Conservation (phyloP, 1,140 invertebrate genomes). For the Bacillus rossius region DNA sequence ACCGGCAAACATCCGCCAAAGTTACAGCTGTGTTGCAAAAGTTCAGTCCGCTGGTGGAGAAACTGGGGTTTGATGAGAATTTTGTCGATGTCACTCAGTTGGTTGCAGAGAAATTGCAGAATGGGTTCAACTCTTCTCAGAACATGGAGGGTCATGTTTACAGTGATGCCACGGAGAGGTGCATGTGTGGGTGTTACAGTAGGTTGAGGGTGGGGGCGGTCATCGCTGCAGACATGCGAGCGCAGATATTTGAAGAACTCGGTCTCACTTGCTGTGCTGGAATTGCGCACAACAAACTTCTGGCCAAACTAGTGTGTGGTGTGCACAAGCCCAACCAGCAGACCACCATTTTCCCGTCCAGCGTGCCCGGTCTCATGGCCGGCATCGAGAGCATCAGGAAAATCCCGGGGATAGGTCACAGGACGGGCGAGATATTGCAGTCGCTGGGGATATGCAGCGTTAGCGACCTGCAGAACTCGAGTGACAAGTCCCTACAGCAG, state of each 20-base stretch:
- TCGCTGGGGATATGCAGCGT: slow-evolving; percentile 58
- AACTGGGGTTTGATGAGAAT: slow-evolving; percentile 75
- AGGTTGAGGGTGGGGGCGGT: slow-evolving; percentile 58
- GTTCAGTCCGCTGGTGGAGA: slow-evolving; percentile 63
- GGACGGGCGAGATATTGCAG: slow-evolving; percentile 54
- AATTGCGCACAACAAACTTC: slow-evolving; percentile 74
- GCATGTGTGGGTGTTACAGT: slow-evolving; percentile 62
- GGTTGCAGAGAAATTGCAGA: slow-evolving; percentile 48
- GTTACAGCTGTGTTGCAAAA: slow-evolving; percentile 58
- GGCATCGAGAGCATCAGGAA: slow-evolving; percentile 50
- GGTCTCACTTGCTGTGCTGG: slow-evolving; percentile 75
- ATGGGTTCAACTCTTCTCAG: slow-evolving; percentile 21
- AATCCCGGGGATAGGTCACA: slow-evolving; percentile 68
- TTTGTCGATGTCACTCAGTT: slow-evolving; percentile 67
- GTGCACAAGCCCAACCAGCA: slow-evolving; percentile 75
- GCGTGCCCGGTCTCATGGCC: slow-evolving; percentile 55
- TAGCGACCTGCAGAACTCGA: slow-evolving; percentile 56
- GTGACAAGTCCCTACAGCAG: slow-evolving; percentile 50
- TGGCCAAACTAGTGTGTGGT: slow-evolving; percentile 70
- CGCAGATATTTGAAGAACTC: slow-evolving; percentile 55
- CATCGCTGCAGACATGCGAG: slow-evolving; percentile 64
- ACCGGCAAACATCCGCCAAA: slow-evolving; percentile 62
- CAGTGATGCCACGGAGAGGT: slow-evolving; percentile 34
- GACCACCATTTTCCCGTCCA: slow-evolving; percentile 65
- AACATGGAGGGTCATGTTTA: slow-evolving; percentile 23